Conservation (phyloP, 2,113 vertebrate species). For the Lepisosteus oculatus region DNA sequence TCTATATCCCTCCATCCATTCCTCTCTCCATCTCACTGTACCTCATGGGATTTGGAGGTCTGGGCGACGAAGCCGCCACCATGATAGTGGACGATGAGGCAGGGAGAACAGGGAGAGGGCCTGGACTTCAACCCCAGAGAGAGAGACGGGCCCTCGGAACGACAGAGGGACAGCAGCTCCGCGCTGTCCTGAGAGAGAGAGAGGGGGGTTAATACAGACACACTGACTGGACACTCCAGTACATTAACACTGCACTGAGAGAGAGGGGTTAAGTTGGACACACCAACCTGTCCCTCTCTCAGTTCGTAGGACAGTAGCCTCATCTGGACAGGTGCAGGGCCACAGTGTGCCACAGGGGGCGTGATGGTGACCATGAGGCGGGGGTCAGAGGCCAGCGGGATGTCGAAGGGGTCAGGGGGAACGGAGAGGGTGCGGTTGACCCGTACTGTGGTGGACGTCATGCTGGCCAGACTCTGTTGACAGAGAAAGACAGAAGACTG, state of each 20-base stretch:
- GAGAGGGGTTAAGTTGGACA: not conserved
- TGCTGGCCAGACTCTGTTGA: conserved; percentile 77
- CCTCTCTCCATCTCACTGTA: conserved; percentile 24
- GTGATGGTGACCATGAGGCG: conserved; percentile 66
- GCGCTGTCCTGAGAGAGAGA: conserved; percentile 72
- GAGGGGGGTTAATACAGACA: not conserved
- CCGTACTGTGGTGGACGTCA: conserved; percentile 77
- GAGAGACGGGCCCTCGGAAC: conserved; percentile 70
- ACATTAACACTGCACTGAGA: no score
- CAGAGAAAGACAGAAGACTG: not conserved
- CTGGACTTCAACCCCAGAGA: conserved; percentile 69
- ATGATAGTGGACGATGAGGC: conserved; percentile 79
- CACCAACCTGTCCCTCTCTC: conserved; percentile 82
- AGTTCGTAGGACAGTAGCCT: conserved; percentile 84
- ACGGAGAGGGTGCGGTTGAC: conserved; percentile 77
- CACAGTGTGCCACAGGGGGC: conserved; percentile 75
- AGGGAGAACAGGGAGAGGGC: conserved; percentile 62
- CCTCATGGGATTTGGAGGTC: conserved; percentile 88
- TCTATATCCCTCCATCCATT: not conserved
- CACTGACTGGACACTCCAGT: no score
- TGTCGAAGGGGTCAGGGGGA: conserved; percentile 72
- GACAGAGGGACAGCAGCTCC: conserved; percentile 62
- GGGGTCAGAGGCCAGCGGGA: conserved; percentile 72
- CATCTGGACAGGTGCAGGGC: conserved; percentile 70
- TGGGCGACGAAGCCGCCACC: conserved; percentile 90